Conservation (phyloP, 64 coral and sea anemone genomes). For the Stylophora pistillata region DNA sequence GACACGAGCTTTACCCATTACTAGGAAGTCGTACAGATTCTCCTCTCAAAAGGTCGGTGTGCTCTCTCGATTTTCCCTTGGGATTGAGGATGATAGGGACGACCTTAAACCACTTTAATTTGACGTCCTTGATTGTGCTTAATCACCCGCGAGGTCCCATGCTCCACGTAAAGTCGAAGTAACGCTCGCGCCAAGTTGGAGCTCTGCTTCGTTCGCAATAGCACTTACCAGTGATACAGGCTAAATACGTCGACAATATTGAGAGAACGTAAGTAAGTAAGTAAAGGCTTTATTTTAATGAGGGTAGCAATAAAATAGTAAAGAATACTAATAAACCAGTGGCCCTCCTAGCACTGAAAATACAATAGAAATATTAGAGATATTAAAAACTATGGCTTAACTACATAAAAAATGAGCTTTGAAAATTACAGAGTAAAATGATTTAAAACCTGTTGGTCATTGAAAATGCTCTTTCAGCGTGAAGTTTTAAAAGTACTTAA, state of each 20-base stretch:
- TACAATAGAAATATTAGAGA: too few species aligned
- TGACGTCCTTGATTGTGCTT: slow-evolving; percentile 40
- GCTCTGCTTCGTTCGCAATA: slow-evolving; percentile 29
- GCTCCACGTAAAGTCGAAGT: slow-evolving; percentile 31
- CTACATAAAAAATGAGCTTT: too few species aligned
- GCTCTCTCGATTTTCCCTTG: slow-evolving; percentile 56
- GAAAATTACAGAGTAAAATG: too few species aligned
- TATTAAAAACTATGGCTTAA: too few species aligned
- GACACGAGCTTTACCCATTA: slow-evolving; percentile 32
- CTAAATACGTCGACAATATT: slow-evolving; percentile 59
- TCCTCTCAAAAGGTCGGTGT: slow-evolving; percentile 44
- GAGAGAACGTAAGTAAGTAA: too few species aligned
- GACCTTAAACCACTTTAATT: slow-evolving; percentile 54
- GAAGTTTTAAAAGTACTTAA: too few species aligned
- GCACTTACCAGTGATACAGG: slow-evolving; percentile 53
- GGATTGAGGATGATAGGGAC: slow-evolving; percentile 57
- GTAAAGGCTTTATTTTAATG: too few species aligned
- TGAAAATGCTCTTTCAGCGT: too few species aligned
- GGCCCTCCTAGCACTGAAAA: too few species aligned
- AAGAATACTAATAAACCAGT: too few species aligned
- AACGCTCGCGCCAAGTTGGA: slow-evolving; percentile 13
- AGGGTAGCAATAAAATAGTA: too few species aligned
- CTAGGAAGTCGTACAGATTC: slow-evolving; percentile 35
- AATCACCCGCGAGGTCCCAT: slow-evolving; percentile 35
- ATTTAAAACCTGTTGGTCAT: too few species aligned